Evolutionary conservation across 1,140 invertebrate species (phyloP), one percentile per base, ranked within the genome.

Genomic region (Zaprionus gabonicus): DNA sequence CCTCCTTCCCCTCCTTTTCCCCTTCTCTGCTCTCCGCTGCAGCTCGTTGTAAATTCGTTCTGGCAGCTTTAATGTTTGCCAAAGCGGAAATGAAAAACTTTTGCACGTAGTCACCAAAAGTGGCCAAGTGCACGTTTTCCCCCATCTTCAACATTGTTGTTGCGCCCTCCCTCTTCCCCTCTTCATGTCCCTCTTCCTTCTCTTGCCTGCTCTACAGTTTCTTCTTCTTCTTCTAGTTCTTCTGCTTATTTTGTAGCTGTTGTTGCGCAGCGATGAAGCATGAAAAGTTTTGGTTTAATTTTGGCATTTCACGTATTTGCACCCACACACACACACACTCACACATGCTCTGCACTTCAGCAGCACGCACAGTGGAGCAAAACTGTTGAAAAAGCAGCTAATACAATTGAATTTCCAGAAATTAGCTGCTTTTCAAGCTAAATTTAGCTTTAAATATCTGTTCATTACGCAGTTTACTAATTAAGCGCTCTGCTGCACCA

Each of bases 261-360:
- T 73, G 78, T 78, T 69, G 57, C 66, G 60, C 70, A 71, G 84
- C 85, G 85, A 90, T 88, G 81, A 86, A 88, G 84, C 84, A 85
- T 90, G 84, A 88, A 90, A 88, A 88, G 85, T 88, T 86, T 90
- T 85, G 85, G 85, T 85, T 88, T 88, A 87, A 85, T 90, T 88
- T 90, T 90, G 86, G 84, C 75, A 63, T 63, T 90, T 76, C 70
- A 76, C 70, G 72, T 76, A 76, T 71, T 76, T 76, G 34, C 62
- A 72, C 64, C 64, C 63, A 62, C 60, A 67, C 68, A 51, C 7
- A 31, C 27, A 0, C 27, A 27, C 44, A 53, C 58, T 64, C 53
- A 58, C n/a, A 68, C 64, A 76, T 36, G 57, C 28, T 17, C 65
- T 41, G 66, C 51, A 76, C 75, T 71, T 76, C 64, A 67, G 62